Evolutionary conservation across 2,797 vertebrate genomes (phyloP), one percentile per base, ranked within the genome.

Genomic region (Chromis chromis): DNA sequence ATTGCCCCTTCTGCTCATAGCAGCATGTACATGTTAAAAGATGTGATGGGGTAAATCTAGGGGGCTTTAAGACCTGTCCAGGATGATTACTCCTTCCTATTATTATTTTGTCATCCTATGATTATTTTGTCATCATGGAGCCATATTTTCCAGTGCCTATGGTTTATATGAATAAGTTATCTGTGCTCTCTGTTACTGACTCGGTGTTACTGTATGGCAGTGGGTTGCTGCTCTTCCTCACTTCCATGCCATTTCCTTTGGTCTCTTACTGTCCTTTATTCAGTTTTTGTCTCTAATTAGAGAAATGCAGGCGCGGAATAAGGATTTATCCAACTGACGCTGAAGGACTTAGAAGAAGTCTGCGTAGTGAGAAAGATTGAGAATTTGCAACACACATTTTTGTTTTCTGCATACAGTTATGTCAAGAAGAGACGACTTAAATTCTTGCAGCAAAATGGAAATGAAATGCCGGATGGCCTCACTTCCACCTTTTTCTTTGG

Each of bases 71-170:
- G 84, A 85, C 73, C 84, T 74, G 70, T 86, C 82, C 74, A 80
- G 72, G 74, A 85, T 87, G 86, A 93, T 89, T 90, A 65, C 72
- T 79, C 79, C 87, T 89, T 85, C 78, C 85, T 83, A 79, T 83
- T 81, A 91, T 89, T 92, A 88, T 91, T 91, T 90, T 91, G 87
- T 89, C 89, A 92, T 93, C 83, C 85, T 83, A 79, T 83, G 80
- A 91, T 89, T 92, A 88, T 91, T 91, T 90, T 91, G 87, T 89
- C 89, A 92, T 93, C 83, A 78, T 68, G 50, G 62, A 64, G 67
- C 58, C 78, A 87, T 58, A 87, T 92, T 94, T 93, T 93, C 92
- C 90, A 84, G 25, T 46, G 76, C 84, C 64, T 79, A 22, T 31
- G 67, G 70, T 86, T 89, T 91, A 82, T 79, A 84, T 72, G 71